Evolutionary conservation across 1,140 invertebrate genomes (phyloP).

Genomic region (Odontomachus brunneus): DNA sequence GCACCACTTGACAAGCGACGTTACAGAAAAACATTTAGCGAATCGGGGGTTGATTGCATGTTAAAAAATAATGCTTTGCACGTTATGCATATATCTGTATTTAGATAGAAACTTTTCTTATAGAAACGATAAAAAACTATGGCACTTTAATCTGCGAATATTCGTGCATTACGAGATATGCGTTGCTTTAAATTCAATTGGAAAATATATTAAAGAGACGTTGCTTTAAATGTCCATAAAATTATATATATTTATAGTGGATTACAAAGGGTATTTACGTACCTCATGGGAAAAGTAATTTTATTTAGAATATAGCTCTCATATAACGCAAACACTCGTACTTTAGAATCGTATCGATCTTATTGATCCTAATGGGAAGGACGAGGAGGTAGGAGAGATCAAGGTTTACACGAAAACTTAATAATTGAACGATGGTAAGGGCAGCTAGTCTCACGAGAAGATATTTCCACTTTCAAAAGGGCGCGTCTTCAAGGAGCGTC

Average conservation of each 20-base stretch:
- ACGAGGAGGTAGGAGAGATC: not conserved
- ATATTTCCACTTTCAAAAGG: not conserved
- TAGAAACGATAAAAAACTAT: not conserved
- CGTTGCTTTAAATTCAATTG: slow-evolving; percentile 1
- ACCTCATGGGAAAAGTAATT: not conserved
- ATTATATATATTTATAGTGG: not conserved
- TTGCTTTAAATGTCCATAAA: not conserved
- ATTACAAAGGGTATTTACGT: not conserved
- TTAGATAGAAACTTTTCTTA: not conserved
- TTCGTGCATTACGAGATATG: not conserved
- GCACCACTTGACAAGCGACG: not conserved
- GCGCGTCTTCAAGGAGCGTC: not conserved
- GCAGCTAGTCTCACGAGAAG: not conserved
- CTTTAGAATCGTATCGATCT: not conserved
- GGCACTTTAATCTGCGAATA: not conserved
- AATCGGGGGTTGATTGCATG: slow-evolving; percentile 27
- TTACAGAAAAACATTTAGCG: not conserved
- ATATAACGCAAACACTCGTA: not conserved
- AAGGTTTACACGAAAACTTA: not conserved
- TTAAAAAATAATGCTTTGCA: slow-evolving; percentile 19
- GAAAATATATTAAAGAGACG: not conserved
- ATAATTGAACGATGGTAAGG: slow-evolving; percentile 13
- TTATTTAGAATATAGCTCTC: not conserved
- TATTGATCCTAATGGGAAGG: slow-evolving; percentile 9
- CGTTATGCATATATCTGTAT: not conserved